phyloP scores from a whole-genome alignment of 2,888 invertebrate species.

The Ornithoptera priamus region DNA sequence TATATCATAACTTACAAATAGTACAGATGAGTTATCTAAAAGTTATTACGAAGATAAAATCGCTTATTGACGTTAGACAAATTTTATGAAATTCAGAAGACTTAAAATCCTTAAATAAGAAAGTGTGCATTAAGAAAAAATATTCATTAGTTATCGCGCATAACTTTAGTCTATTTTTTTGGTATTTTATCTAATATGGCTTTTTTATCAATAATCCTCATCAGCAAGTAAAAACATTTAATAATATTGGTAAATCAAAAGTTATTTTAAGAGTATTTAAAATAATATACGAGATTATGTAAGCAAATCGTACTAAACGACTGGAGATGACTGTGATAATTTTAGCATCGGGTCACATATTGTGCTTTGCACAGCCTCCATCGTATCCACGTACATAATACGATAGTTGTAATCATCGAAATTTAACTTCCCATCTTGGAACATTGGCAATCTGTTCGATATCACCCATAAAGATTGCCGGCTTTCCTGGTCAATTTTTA shows the following conservation, averaged over 20 bases:
- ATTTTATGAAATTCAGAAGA: too few relatives aligned
- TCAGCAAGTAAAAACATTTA: neutral
- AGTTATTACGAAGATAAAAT: too few relatives aligned
- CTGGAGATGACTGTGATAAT: constrained; percentile 3
- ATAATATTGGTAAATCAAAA: neutral
- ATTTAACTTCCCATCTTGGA: constrained; percentile 83
- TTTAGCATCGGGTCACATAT: constrained; percentile 83
- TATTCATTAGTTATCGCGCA: too few relatives aligned
- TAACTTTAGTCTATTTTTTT: too few relatives aligned
- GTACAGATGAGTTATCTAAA: too few relatives aligned
- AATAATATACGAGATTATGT: constrained; percentile 14
- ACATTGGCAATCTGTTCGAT: constrained; percentile 87
- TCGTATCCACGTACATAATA: constrained; percentile 83
- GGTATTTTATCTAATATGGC: too few relatives aligned
- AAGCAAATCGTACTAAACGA: constrained; percentile 22
- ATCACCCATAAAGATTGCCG: constrained; percentile 88
- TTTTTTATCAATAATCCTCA: neutral
- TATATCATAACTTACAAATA: too few relatives aligned
- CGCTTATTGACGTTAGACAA: too few relatives aligned
- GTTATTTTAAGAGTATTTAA: neutral
- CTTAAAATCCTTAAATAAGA: too few relatives aligned
- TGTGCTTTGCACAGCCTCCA: constrained; percentile 82
- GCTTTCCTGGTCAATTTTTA: constrained; percentile 86
- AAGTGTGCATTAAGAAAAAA: too few relatives aligned
- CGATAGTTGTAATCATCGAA: constrained; percentile 85